Base-by-base conservation (phyloP, 2,113 vertebrate species). In the Protobothrops mucrosquamatus region DNA sequence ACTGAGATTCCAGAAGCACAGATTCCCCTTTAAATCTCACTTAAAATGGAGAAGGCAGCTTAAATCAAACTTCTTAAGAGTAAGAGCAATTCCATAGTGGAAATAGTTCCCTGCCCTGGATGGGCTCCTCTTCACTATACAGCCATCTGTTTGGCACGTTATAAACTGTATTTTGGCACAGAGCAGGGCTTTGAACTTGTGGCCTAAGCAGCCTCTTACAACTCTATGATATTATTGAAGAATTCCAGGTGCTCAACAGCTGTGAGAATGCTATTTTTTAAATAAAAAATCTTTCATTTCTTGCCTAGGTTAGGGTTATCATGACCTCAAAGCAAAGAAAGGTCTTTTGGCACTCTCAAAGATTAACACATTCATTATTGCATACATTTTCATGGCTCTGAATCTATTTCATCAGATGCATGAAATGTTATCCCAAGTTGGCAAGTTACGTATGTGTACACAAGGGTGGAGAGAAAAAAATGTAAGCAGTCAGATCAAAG, bases 401-500 rank as follows among this genome's bases (percentile, higher is more conserved):
- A 64, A n/a, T 59, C 22, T 39, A 43, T 34, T 59, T 59, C 34
- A 29, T 57, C 55, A 57, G 57, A n/a, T 64, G 3, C 43, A 64
- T n/a, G 26, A 74, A 74, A 74, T 34, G 69, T 39, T 74, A 39
- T 74, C n/a, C 15, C n/a, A 74, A 74, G 69, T 74, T 64, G 88
- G 55, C 55, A 57, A 23, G 54, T 43, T 8, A 39, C 57, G 39
- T 23, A 39, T 89, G 39, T 23, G 56, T 56, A 89, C n/a, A 39
- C 11, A 94, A 18, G 26, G 48, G 1, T 6, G 4, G 55, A 61
- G 64, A 0, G 6, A 5, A 0, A 87, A n/a, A 91, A 57, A 94
- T 43, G 7, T 55, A 94, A 88, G n/a, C 88, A 46, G 89, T 94
- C 93, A 81, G 87, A 14, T 89, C 91, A 94, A 51, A 52, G 86